These are phyloP conservation scores for Rosalia funebris DNA, from an alignment of 2,888 invertebrate genomes.

Conservation along the genomic window DNA sequence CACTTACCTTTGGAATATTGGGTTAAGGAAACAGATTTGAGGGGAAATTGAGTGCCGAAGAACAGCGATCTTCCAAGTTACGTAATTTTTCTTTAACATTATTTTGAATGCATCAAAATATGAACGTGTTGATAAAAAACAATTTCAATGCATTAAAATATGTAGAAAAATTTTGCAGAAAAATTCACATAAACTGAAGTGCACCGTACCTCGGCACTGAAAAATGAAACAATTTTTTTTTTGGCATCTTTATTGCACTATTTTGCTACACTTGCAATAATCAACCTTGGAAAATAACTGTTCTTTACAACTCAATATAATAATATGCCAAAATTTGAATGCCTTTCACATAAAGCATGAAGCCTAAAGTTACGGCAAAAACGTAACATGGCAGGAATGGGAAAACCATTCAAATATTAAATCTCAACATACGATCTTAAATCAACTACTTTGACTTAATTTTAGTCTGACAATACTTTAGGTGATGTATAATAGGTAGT, in stretches of 20 bases:
- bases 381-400: constrained; percentile 10
- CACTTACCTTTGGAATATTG: background rate
- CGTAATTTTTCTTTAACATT: constrained; percentile 60
- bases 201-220: constrained; percentile 65
- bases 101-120: constrained; percentile 58
- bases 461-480: constrained; percentile 20
- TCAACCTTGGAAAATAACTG: constrained; percentile 66
- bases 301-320: constrained; percentile 58
- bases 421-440: constrained; percentile 16
- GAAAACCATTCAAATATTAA: constrained; percentile 39
- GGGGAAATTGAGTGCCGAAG: constrained; percentile 75
- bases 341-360: constrained; percentile 24
- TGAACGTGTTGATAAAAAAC: constrained; percentile 23
- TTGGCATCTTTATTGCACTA: constrained; percentile 63
- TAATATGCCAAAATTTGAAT: constrained; percentile 32
- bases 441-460: constrained; percentile 14
- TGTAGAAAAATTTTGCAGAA: constrained; percentile 55
- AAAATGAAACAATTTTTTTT: constrained; percentile 54
- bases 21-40: constrained; percentile 1
- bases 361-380: constrained; percentile 6
- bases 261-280: constrained; percentile 44
- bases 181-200: constrained; percentile 65
- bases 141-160: constrained; percentile 57
- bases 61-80: constrained; percentile 81
- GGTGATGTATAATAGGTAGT: constrained; percentile 7